A percentile compares a stretch with the other conserved stretches of the same genome.
Evolutionary conservation across 2,113 vertebrate species (phyloP).

Genomic region (Callopanchax toddi): DNA sequence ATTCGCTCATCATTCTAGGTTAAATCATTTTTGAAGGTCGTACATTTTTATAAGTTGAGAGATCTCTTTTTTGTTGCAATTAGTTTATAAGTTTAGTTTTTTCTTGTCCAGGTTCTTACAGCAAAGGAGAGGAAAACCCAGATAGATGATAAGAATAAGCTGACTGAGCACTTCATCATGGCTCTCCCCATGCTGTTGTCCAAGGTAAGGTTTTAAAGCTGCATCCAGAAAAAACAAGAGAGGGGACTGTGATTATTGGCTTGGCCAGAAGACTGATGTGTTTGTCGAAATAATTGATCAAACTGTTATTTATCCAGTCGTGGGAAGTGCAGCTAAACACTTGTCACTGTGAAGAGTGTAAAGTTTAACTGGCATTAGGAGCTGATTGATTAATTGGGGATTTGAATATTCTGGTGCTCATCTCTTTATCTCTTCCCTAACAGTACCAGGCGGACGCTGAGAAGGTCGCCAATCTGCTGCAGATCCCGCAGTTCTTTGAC

Average conservation of each 20-base stretch:
- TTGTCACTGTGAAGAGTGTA: background rate
- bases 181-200: constrained; percentile 97
- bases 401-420: background rate
- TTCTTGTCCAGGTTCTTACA: constrained; percentile 86
- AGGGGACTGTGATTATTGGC: constrained; percentile 18
- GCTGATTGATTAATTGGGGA: background rate
- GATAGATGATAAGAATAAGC: constrained; percentile 97
- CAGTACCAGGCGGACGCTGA: constrained; percentile 97
- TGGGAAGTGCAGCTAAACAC: constrained; percentile 23
- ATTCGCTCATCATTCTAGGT: too few species aligned
- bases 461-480: constrained; percentile 97
- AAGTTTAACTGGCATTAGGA: constrained; percentile 2
- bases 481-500: constrained; percentile 97
- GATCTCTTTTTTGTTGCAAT: too few species aligned
- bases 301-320: constrained; percentile 3
- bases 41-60: too few species aligned
- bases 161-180: constrained; percentile 99
- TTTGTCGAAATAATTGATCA: constrained; percentile 32
- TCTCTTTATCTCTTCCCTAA: background rate
- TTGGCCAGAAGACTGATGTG: constrained; percentile 15
- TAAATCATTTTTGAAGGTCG: too few species aligned
- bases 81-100: background rate
- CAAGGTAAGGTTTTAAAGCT: constrained; percentile 82
- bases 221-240: background rate
- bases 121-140: constrained; percentile 99